A percentile compares a stretch with the other conserved stretches of the same genome.
Evolutionary conservation across 2,888 invertebrate genomes (phyloP).

Genomic region (Parnassius mnemosyne): DNA sequence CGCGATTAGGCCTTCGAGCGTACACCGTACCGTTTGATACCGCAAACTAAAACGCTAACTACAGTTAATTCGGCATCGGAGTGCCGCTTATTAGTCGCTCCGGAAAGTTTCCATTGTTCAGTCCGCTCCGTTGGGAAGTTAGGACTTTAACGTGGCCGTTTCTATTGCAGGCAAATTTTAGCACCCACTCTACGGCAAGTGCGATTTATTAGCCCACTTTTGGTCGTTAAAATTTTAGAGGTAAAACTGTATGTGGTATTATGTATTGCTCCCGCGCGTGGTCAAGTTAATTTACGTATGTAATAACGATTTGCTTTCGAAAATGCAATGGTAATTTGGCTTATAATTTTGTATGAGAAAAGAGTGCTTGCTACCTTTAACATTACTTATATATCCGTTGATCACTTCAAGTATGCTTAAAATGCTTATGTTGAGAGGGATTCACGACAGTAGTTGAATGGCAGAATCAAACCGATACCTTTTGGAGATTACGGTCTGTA

Average conservation of each 20-base stretch:
- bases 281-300: not conserved
- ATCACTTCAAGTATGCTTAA: too few relatives aligned
- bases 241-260: slow-evolving; percentile 12
- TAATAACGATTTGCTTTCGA: too few relatives aligned
- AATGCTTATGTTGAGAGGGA: too few relatives aligned
- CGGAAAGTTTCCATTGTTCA: slow-evolving; percentile 40
- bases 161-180: slow-evolving; percentile 32
- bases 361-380: too few relatives aligned
- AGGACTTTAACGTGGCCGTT: slow-evolving; percentile 28
- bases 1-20: slow-evolving; percentile 16
- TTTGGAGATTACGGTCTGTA: too few relatives aligned
- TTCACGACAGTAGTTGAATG: too few relatives aligned
- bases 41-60: slow-evolving; percentile 38
- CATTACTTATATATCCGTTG: too few relatives aligned
- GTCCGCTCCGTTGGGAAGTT: slow-evolving; percentile 26
- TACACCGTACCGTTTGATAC: slow-evolving; percentile 28
- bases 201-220: slow-evolving; percentile 26
- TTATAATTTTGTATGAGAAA: too few relatives aligned
- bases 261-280: not conserved
- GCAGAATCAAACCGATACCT: too few relatives aligned
- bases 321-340: too few relatives aligned
- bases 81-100: slow-evolving; percentile 40
- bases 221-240: slow-evolving; percentile 20
- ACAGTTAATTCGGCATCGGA: slow-evolving; percentile 41
- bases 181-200: slow-evolving; percentile 29